Base-by-base conservation (phyloP, 2,797 vertebrate species). In the Oryzias sinensis region DNA sequence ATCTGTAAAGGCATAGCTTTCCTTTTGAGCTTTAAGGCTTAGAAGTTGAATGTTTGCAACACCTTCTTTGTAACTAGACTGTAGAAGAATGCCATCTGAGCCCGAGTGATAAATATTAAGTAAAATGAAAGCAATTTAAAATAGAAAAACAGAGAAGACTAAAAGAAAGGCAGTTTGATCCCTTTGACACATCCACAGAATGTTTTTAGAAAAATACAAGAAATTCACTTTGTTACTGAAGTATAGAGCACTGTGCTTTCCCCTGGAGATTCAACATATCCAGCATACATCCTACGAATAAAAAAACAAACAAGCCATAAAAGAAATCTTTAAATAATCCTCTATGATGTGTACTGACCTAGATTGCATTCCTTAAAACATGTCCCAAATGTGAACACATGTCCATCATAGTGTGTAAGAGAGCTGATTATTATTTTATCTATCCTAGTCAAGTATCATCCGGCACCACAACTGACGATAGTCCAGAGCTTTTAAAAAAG, bases 21-120 rank as follows among this genome's bases (percentile, higher is more conserved):
- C 66, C 62, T 77, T 83, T 80, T 82, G 59, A 80, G 72, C 60
- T 70, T 53, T 57, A 29, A 60, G 61, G 68, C 66, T 84, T 80
- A 85, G 77, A 86, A 82, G 81, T 72, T 33, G 46, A 67, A 62
- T 65, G 70, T 73, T 68, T 77, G 52, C 20, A 50, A 60, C 42
- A 58, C 44, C 56, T 54, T 56, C 57, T 75, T 71, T 70, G 60
- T 72, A 70, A 71, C 40, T 76, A 65, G 62, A 72, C 49, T 64
- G 55, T 27, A 46, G 48, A 54, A 59, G 62, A 70, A 74, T 72
- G 70, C 76, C 81, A 83, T 83, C 68, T 75, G 76, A 61, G 74
- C 79, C 51, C 62, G 47, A 16, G 67, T 78, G 75, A 82, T 82
- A 74, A 62, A 75, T 53, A 24, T 53, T 25, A 61, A 56, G 45